These are phyloP conservation scores for Biston betularia DNA, from an alignment of 2,888 invertebrate species.

Conservation along the genomic window DNA sequence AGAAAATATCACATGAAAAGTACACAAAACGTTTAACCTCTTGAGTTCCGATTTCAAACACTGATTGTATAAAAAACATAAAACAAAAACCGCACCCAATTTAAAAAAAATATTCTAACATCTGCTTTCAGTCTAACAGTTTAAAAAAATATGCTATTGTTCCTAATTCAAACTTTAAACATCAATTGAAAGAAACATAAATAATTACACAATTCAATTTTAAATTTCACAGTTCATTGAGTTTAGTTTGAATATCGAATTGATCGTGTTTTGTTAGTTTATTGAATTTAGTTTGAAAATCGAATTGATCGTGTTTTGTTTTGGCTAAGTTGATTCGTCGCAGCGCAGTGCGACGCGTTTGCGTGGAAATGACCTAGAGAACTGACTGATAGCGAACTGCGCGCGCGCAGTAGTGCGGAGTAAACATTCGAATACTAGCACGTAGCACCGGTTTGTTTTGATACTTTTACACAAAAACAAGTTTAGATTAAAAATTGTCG, in stretches of 20 bases:
- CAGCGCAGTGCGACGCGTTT: constrained; percentile 49
- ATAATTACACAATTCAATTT: neutral
- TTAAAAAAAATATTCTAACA: neutral
- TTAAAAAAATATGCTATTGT: neutral
- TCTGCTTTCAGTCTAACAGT: neutral
- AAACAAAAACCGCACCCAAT: neutral
- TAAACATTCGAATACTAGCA: constrained; percentile 61
- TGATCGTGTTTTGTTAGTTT: constrained; percentile 18
- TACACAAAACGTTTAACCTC: neutral
- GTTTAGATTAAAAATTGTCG: neutral
- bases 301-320: constrained; percentile 19
- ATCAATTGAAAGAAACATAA: neutral
- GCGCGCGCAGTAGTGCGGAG: constrained; percentile 59
- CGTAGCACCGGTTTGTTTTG: constrained; percentile 47
- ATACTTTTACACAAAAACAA: constrained; percentile 46
- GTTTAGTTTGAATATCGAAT: constrained; percentile 1
- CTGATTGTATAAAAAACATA: no score
- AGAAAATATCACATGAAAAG: constrained; percentile 24
- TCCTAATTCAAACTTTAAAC: neutral
- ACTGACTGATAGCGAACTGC: constrained; percentile 67
- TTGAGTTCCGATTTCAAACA: neutral
- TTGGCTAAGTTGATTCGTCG: neutral
- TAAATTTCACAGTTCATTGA: no score
- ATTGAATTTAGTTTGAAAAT: neutral
- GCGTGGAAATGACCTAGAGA: constrained; percentile 69